A percentile compares a stretch with the other conserved stretches of the same genome.
phyloP scores from a whole-genome alignment of 2,888 invertebrate species.

The Archips xylosteana region DNA sequence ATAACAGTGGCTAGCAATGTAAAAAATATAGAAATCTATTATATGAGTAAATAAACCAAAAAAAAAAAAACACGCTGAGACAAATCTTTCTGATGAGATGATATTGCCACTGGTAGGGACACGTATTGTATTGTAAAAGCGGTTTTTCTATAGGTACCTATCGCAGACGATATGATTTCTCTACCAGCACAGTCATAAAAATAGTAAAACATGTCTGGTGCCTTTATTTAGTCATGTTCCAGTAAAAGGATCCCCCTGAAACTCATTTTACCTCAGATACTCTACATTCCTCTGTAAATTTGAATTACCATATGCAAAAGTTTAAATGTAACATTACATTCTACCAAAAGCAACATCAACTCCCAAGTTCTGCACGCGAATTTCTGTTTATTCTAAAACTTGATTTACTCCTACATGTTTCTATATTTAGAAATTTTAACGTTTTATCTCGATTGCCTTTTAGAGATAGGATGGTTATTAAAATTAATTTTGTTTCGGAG shows the following conservation, averaged over 20 bases:
- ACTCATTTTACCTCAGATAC: constrained; percentile 16
- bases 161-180: background rate
- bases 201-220: constrained; percentile 3
- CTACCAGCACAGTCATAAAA: background rate
- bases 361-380: background rate
- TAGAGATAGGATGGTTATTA: constrained; percentile 25
- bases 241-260: constrained; percentile 11
- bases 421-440: constrained; percentile 17
- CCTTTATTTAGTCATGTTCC: constrained; percentile 3
- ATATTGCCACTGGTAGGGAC: too few species aligned
- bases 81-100: too few species aligned
- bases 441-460: constrained; percentile 2
- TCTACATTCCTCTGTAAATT: constrained; percentile 5
- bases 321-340: constrained; percentile 15
- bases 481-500: constrained; percentile 43
- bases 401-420: constrained; percentile 4
- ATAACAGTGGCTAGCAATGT: too few species aligned
- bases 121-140: too few species aligned
- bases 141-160: background rate
- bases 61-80: too few species aligned
- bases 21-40: too few species aligned
- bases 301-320: constrained; percentile 31
- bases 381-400: background rate
- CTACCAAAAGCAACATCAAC: background rate
- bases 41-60: too few species aligned